Base-by-base conservation (phyloP, 2,888 invertebrate species). In the Adelphocoris suturalis region DNA sequence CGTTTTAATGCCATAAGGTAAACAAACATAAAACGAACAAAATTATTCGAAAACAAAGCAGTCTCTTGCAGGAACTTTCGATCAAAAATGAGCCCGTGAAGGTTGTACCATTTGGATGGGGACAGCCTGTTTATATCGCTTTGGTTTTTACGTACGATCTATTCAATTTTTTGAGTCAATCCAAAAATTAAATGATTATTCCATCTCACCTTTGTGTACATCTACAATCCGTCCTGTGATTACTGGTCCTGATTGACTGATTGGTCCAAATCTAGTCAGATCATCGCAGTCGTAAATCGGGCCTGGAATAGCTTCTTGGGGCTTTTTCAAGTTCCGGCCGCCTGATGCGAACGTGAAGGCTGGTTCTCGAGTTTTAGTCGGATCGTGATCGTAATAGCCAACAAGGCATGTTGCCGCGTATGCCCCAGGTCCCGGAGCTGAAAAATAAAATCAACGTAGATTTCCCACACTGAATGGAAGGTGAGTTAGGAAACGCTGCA, bases 301-400 rank as follows among this genome's bases (percentile, higher is more conserved):
- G n/a, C 89, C 89, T 0, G 89, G 89, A 19, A 88, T 88, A 11
- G 27, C 16, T 13, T 88, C 57, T 9, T 57, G 55, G n/a, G 78
- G 28, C 47, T 55, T 78, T n/a, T 76, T 76, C 37, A 23, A 0
- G 27, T 82, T 55, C n/a, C 86, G 61, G 12, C 76, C 46, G 2
- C 47, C 75, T 9, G 19, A n/a, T 3, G 87, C 28, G 23, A 89
- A 76, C 12, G 89, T 81, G 82, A 89, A 89, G 27, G 89, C 89
- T 3, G 89, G 89, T 61, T 89, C 61, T 61, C 89, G 48, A 27
- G 16, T 75, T 76, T 89, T 89, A 4, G 89, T 84, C 37, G 89
- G 85, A 68, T 89, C 89, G 27, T 89, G 89, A 14, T 85, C 85
- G 19, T 23, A 52, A 75, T 75, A 85, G 12, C 89, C 89, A n/a